Base-by-base conservation (phyloP, 2,113 vertebrate genomes). In the Alligator mississippiensis region DNA sequence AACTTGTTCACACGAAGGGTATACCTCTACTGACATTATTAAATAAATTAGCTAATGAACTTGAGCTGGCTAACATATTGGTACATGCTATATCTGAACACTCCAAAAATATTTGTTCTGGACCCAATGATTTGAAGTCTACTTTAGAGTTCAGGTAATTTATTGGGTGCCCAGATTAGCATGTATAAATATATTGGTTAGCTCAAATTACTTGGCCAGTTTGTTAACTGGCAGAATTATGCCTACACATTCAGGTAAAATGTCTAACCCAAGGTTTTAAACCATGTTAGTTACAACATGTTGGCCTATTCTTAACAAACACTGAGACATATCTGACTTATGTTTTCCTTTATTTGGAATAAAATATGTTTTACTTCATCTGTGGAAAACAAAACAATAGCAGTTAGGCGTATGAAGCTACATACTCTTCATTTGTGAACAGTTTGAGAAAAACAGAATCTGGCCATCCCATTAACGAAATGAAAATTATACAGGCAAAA, bases 391-490 rank as follows among this genome's bases (percentile, higher is more conserved):
- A 77, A 63, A 91, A 89, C 91, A 93, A 90, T 93, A 93, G 75
- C 77, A 87, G 80, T 93, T 96, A 94, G 92, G 82, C 90, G 85
- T 84, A 77, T 11, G 62, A 90, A 75, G 80, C 85, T 93, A 85
- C 89, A 47, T 47, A 47, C 47, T 90, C 75, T 96, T 92, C 63
- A 96, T 95, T 93, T 94, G 84, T 83, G 88, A 96, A 74, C 74
- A 93, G 68, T 87, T 87, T 87, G 75, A 93, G 93, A 93, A 92
- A 93, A 95, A 93, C 91, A 90, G 90, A 94, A 93, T 95, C 91
- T 92, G 90, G 79, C 80, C 77, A 94, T 88, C 58, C 91, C 94
- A 90, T 93, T 93, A 85, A 75, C 85, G 80, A 96, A 95, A 93
- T 30, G 64, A 92, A 97, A 96, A 79, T 92, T 93, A 34, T 89